phyloP scores from a whole-genome alignment of 2,113 vertebrate genomes.

The Pituophis catenifer region DNA sequence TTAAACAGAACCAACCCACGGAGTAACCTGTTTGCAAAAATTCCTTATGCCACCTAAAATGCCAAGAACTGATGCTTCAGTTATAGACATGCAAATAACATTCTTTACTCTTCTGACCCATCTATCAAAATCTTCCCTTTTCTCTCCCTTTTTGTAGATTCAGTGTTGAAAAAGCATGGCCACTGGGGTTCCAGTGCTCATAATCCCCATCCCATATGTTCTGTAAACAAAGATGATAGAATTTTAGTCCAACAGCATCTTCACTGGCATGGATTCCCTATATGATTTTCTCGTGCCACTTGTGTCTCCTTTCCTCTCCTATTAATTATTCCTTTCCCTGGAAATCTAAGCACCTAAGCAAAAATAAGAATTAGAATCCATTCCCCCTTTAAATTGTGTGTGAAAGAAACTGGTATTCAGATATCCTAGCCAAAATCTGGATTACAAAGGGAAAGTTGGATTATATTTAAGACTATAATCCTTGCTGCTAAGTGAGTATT shows the following conservation, averaged over 20 bases:
- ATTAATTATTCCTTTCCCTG: neutral
- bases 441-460: neutral
- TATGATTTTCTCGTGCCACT: neutral
- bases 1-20: neutral
- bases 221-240: neutral
- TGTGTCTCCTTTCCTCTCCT: neutral
- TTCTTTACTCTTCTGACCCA: neutral
- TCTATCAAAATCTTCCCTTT: neutral
- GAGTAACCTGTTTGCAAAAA: neutral
- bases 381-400: neutral
- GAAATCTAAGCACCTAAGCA: neutral
- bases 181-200: neutral
- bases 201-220: neutral
- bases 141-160: neutral
- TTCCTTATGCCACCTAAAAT: neutral
- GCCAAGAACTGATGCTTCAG: neutral
- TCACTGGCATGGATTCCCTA: neutral
- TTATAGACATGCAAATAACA: neutral
- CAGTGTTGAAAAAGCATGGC: neutral
- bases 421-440: neutral
- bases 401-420: neutral
- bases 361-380: neutral
- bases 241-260: neutral
- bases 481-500: neutral
- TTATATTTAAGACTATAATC: neutral